Evolutionary conservation across 2,888 invertebrate genomes (phyloP).

Genomic region (Drosophila setosimentum): DNA sequence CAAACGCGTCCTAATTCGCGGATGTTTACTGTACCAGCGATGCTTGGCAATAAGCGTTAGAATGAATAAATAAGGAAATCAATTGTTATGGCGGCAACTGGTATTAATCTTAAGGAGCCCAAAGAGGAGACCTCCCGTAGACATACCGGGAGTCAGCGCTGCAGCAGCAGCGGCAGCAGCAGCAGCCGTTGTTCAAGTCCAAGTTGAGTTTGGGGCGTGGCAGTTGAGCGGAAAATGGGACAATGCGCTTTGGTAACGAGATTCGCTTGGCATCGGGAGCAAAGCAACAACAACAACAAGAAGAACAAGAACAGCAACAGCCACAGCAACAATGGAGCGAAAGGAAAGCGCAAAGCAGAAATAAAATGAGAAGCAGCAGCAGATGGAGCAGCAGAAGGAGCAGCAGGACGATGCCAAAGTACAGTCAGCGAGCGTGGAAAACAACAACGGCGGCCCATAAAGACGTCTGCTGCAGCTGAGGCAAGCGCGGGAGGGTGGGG

Average conservation of each 20-base stretch:
- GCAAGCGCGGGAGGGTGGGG: constrained; percentile 10
- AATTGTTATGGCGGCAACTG: constrained; percentile 66
- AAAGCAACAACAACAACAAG: constrained; percentile 25
- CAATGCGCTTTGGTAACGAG: constrained; percentile 49
- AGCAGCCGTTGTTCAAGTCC: constrained; percentile 20
- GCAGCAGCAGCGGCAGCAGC: neutral
- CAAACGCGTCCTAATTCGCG: neutral
- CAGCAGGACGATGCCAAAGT: constrained; percentile 59
- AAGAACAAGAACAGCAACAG: neutral
- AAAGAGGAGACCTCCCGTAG: constrained; percentile 9
- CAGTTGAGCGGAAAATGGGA: constrained; percentile 44
- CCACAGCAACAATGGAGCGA: neutral
- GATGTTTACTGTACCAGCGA: constrained; percentile 1
- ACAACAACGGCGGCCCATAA: constrained; percentile 73
- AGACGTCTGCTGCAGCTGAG: constrained; percentile 74
- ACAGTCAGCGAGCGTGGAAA: constrained; percentile 78
- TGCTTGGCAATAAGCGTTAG: constrained; percentile 12
- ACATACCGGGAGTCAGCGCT: constrained; percentile 14
- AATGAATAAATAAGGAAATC: constrained; percentile 68
- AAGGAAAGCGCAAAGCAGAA: constrained; percentile 9
- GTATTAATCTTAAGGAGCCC: constrained; percentile 67
- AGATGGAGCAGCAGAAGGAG: constrained; percentile 33
- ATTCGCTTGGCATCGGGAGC: constrained; percentile 34
- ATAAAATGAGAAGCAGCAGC: constrained; percentile 14
- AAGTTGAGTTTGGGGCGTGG: constrained; percentile 55